A percentile compares a stretch with the other conserved stretches of the same genome.
Conservation (phyloP, 2,797 vertebrate species). For the Heteromormyrus szaboi region DNA sequence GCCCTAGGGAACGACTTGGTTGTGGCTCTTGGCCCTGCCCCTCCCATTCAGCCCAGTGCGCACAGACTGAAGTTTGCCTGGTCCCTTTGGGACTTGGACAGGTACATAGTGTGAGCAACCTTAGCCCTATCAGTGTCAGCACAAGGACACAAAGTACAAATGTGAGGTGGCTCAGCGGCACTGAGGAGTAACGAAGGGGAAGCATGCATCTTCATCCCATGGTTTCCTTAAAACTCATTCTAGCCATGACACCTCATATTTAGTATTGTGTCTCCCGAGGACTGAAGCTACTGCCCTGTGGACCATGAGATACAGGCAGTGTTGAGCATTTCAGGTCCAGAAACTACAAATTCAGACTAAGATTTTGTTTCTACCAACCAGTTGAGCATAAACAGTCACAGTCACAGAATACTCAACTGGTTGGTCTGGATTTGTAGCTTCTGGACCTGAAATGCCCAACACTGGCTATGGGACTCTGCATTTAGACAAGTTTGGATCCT, state of each 20-base stretch:
- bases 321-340: not conserved
- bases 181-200: not conserved
- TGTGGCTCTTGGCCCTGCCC: not conserved
- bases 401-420: not conserved
- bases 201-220: not conserved
- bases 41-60: not conserved
- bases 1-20: not conserved
- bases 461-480: not conserved
- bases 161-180: not conserved
- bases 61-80: not conserved
- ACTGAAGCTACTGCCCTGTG: not conserved
- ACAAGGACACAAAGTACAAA: not conserved
- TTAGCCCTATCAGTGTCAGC: not conserved
- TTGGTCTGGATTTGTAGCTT: not conserved
- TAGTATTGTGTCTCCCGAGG: not conserved
- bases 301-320: not conserved
- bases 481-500: not conserved
- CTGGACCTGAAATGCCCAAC: not conserved
- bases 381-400: not conserved
- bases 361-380: not conserved
- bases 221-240: not conserved
- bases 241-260: not conserved
- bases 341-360: not conserved
- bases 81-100: not conserved
- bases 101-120: not conserved